Evolutionary conservation across 2,797 vertebrate genomes (phyloP).

Genomic region (Lemur catta): DNA sequence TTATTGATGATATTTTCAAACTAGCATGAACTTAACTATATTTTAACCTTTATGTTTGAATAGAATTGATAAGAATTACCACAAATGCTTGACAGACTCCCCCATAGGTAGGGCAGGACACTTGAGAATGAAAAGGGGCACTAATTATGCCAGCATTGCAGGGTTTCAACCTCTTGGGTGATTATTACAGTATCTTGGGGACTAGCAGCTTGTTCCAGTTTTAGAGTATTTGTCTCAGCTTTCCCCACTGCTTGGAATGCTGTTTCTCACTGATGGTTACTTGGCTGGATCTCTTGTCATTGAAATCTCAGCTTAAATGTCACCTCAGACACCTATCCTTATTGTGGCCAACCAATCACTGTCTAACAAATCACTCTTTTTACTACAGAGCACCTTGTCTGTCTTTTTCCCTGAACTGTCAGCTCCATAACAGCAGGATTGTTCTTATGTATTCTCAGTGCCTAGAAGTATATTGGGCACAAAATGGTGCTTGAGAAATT

Average conservation of each 20-base stretch:
- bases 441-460: not conserved
- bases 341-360: not conserved
- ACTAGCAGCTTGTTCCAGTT: not conserved
- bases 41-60: conserved; percentile 32
- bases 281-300: not conserved
- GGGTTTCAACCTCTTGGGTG: not conserved
- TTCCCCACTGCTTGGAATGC: not conserved
- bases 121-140: not conserved
- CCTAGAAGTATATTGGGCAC: not conserved
- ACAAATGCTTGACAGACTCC: not conserved
- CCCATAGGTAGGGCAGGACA: not conserved
- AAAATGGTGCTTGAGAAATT: not conserved
- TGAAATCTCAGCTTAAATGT: conserved; percentile 9
- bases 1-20: not conserved
- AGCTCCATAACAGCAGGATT: not conserved
- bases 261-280: not conserved
- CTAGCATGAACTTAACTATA: not conserved
- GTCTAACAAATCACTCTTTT: not conserved
- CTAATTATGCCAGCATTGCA: not conserved
- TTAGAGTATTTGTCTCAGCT: not conserved
- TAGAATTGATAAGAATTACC: conserved; percentile 1
- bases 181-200: not conserved
- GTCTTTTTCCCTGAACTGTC: not conserved
- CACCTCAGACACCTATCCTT: not conserved
- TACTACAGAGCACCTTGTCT: not conserved